These are phyloP conservation scores for Drosophila koepferae DNA, from an alignment of 2,888 invertebrate genomes.

Conservation along the genomic window DNA sequence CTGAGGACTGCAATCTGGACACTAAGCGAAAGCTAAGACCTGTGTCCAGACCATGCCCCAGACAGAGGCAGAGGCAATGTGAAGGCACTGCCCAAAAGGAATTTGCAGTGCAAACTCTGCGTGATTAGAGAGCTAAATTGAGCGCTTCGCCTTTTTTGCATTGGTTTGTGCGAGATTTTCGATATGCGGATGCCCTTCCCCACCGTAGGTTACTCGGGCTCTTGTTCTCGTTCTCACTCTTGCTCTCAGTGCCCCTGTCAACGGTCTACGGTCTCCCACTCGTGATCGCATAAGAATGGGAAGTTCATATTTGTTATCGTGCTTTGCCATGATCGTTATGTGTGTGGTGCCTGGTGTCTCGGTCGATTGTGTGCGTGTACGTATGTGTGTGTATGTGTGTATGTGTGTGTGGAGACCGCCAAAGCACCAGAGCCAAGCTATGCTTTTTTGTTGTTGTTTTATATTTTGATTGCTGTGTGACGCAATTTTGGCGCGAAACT, in stretches of 20 bases:
- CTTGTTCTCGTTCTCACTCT: not conserved
- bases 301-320: conserved; percentile 73
- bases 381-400: conserved; percentile 11
- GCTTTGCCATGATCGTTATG: conserved; percentile 71
- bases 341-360: conserved; percentile 56
- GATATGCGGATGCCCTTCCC: conserved; percentile 34
- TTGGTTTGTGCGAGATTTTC: conserved; percentile 44
- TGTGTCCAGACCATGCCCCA: conserved; percentile 29
- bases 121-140: conserved; percentile 80
- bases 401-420: conserved; percentile 56
- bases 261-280: conserved; percentile 58
- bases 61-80: conserved; percentile 16
- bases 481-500: conserved; percentile 80
- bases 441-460: conserved; percentile 32
- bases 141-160: conserved; percentile 49
- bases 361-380: conserved; percentile 16
- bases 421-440: conserved; percentile 51
- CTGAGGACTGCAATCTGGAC: conserved; percentile 19
- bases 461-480: conserved; percentile 55
- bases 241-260: conserved; percentile 17
- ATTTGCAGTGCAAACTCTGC: conserved; percentile 73
- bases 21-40: conserved; percentile 63
- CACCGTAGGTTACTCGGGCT: not conserved
- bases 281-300: conserved; percentile 61
- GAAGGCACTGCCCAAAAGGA: conserved; percentile 42